Evolutionary conservation across 2,888 invertebrate genomes (phyloP).

Genomic region (Lasioglossum vierecki): DNA sequence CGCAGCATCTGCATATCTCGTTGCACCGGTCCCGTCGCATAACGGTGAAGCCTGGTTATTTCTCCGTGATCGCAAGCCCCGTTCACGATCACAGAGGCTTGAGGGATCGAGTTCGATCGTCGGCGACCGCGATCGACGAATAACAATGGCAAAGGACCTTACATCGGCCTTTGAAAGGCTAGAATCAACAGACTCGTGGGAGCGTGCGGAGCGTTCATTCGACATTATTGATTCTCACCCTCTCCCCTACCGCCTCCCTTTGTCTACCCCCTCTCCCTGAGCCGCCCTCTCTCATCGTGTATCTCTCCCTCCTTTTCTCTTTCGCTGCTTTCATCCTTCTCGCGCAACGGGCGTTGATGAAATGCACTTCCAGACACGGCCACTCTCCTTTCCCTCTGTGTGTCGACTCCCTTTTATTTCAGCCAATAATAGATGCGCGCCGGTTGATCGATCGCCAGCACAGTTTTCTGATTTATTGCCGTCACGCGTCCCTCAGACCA

Average conservation of each 20-base stretch:
- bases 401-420: constrained; percentile 76
- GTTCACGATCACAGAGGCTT: not conserved
- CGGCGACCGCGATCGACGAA: constrained; percentile 45
- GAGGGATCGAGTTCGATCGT: constrained; percentile 1
- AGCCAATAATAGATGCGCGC: constrained; percentile 77
- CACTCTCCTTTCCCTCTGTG: constrained; percentile 61
- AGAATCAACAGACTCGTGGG: constrained; percentile 74
- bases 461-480: constrained; percentile 76
- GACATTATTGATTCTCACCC: constrained; percentile 81
- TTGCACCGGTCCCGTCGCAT: not conserved
- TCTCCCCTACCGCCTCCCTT: constrained; percentile 53
- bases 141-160: constrained; percentile 53
- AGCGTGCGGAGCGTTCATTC: constrained; percentile 76
- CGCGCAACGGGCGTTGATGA: constrained; percentile 72
- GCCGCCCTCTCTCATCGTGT: constrained; percentile 16
- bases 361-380: constrained; percentile 78
- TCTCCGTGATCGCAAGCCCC: not conserved
- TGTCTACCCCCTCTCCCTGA: constrained; percentile 13
- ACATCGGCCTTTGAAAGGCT: constrained; percentile 55
- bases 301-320: constrained; percentile 31
- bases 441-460: constrained; percentile 76
- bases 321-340: constrained; percentile 16
- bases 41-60: not conserved
- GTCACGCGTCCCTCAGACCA: constrained; percentile 44
- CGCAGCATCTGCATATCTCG: constrained; percentile 1